Percentiles rank a stretch among this genome's conserved stretches.
phyloP scores from a whole-genome alignment of 2,888 invertebrate species.

The Machimus rusticus region DNA sequence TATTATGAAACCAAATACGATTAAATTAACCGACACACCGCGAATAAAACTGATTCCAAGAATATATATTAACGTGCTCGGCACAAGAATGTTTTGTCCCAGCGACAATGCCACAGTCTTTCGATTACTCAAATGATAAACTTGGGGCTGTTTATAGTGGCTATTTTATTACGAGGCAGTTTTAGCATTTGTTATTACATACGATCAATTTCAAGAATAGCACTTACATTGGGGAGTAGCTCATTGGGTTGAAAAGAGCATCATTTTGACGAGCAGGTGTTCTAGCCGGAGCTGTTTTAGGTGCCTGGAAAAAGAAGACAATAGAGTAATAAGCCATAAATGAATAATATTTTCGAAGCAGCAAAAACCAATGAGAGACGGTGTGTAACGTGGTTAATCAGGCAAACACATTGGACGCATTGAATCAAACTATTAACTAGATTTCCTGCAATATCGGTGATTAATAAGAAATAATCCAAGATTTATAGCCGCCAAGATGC shows the following conservation, averaged over 20 bases:
- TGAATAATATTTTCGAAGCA: background rate
- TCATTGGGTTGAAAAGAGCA: conserved; percentile 59
- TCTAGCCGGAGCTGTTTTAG: conserved; percentile 53
- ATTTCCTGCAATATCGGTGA: conserved; percentile 8
- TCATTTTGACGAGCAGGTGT: conserved; percentile 56
- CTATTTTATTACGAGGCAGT: background rate
- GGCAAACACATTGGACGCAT: background rate
- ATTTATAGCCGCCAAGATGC: background rate
- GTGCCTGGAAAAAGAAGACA: conserved; percentile 50
- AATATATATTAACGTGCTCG: background rate
- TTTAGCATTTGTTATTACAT: background rate
- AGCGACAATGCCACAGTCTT: background rate
- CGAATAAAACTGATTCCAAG: background rate
- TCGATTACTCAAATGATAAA: background rate
- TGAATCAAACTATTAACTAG: background rate
- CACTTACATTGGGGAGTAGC: conserved; percentile 60
- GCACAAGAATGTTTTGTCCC: background rate
- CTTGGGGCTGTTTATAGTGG: background rate
- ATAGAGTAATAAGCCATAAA: background rate
- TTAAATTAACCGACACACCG: background rate
- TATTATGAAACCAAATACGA: background rate
- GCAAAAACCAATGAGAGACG: background rate
- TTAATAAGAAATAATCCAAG: conserved; percentile 27
- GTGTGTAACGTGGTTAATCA: background rate
- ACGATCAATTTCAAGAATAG: background rate